Evolutionary conservation across 2,888 invertebrate genomes (phyloP), one percentile per base, ranked within the genome.

Genomic region (Stenurella melanura): DNA sequence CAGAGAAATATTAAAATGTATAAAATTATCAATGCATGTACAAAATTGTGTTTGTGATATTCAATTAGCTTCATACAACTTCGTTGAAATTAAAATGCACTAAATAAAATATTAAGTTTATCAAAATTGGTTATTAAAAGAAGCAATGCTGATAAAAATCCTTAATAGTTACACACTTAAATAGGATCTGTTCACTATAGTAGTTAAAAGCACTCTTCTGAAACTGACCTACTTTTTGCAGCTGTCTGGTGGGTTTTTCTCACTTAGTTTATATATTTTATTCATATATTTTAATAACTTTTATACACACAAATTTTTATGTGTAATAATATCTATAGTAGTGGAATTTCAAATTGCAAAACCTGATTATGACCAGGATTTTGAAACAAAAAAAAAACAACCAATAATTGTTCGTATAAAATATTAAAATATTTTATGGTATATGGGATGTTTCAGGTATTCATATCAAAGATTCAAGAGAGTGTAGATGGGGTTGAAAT

Each of bases 301-400:
- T 64, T 64, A 42, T 64, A 64, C 64, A 42, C 21, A 17, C 0
- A 15, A 38, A 11, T 64, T 42, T n/a, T 18, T 64, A 64, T 18
- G n/a, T 21, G 50, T 61, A 61, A 61, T 26, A 21, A 34, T 38
- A 63, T 63, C 12, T 64, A 64, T 19, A 64, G 56, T 69, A 58
- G 68, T 30, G 50, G 57, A 26, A 17, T 19, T 69, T 57, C 57
- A 17, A 69, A 19, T 57, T 34, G 30, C 11, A 56, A 69, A 69
- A 18, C 68, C 68, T 69, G 68, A 69, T 17, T 69, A 34, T 69
- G 64, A 64, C 64, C 64, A 42, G 64, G 64, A 50, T 50, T 50
- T 50, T 50, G 50, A 50, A 34, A 9, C 7, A 34, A 50, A 64
- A 30, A n/a, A 64, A 64, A n/a, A 34, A 34, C n/a, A 64, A 64